Conservation (phyloP, 2,113 vertebrate species). For the Triplophysa dalaica region DNA sequence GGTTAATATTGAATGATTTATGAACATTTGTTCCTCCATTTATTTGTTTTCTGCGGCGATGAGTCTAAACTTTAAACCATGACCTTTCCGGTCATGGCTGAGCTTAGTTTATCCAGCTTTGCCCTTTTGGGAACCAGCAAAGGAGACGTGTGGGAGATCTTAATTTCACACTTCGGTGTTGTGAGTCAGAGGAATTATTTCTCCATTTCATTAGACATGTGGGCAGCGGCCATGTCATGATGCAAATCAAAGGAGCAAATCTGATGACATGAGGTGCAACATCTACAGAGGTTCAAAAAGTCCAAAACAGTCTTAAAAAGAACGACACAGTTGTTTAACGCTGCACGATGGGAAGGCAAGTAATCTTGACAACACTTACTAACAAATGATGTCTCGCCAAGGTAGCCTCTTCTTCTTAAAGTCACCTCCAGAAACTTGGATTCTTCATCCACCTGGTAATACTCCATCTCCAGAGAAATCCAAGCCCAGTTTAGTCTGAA, state of each 20-base stretch:
- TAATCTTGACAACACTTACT: slow-evolving; percentile 77
- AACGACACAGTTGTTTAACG: neutral
- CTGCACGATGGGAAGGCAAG: neutral
- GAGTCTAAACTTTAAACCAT: neutral
- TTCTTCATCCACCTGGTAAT: slow-evolving; percentile 88
- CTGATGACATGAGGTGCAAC: slow-evolving; percentile 3
- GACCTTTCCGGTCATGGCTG: slow-evolving; percentile 3
- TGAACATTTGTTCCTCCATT: neutral
- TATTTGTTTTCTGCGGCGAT: neutral
- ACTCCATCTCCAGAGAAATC: slow-evolving; percentile 91
- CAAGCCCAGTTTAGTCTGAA: slow-evolving; percentile 94
- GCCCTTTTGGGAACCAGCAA: neutral
- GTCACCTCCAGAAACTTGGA: slow-evolving; percentile 85
- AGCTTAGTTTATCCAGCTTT: neutral
- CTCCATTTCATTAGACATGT: slow-evolving; percentile 9
- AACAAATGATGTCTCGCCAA: slow-evolving; percentile 94
- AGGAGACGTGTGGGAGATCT: neutral
- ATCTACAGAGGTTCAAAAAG: slow-evolving; percentile 4
- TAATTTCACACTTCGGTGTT: neutral
- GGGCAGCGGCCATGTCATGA: neutral
- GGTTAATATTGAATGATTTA: neutral
- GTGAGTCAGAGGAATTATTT: neutral
- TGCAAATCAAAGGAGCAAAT: slow-evolving; percentile 12
- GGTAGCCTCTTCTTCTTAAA: slow-evolving; percentile 88
- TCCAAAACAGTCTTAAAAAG: neutral